Evolutionary conservation across 2,797 vertebrate genomes (phyloP).

Genomic region (Tapera naevia): DNA sequence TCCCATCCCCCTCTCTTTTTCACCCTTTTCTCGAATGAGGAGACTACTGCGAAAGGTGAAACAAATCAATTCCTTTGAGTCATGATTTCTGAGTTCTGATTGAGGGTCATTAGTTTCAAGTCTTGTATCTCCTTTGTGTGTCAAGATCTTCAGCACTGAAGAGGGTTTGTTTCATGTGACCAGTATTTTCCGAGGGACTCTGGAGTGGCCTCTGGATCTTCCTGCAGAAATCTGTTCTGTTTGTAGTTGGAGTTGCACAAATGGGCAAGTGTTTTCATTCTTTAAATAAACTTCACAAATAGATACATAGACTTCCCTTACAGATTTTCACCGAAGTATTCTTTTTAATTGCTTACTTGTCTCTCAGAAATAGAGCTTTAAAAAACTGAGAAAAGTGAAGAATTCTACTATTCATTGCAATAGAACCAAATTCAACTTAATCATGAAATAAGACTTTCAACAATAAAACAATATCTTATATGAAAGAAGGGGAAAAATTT

Average conservation of each 20-base stretch:
- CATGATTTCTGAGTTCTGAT: neutral
- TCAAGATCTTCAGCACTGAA: neutral
- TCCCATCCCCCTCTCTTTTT: neutral
- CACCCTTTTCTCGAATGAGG: neutral
- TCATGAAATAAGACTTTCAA: neutral
- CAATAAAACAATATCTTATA: neutral
- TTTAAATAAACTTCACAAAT: slow-evolving; percentile 22
- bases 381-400: neutral
- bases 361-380: neutral
- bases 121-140: neutral
- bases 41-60: neutral
- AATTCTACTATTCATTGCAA: neutral
- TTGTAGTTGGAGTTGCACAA: slow-evolving; percentile 13
- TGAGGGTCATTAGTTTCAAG: neutral
- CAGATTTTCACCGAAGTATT: neutral
- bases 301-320: neutral
- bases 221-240: slow-evolving; percentile 1
- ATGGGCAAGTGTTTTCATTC: slow-evolving; percentile 45
- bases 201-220: neutral
- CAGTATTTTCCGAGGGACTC: neutral
- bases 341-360: neutral
- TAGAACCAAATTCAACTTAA: neutral
- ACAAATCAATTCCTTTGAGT: neutral
- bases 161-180: slow-evolving; percentile 8
- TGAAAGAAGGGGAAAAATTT: neutral